These are phyloP conservation scores for Craterocephalus amniculus DNA, from an alignment of 2,797 vertebrate genomes.

Conservation along the genomic window DNA sequence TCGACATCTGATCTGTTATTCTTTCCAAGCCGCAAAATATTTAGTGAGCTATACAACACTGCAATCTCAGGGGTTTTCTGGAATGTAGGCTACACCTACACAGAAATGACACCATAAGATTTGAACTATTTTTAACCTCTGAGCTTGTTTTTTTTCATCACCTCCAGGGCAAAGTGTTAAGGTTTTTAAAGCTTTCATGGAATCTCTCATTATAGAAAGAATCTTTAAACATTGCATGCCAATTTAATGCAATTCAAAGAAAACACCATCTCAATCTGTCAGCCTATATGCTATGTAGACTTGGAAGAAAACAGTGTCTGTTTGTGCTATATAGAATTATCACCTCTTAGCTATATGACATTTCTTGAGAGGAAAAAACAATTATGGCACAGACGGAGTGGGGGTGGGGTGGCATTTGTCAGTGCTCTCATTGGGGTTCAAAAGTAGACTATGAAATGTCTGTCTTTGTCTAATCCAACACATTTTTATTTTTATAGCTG, in stretches of 20 bases:
- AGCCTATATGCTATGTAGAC: constrained; percentile 73
- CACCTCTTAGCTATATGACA: constrained; percentile 80
- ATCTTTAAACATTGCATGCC: constrained; percentile 24
- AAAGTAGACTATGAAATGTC: constrained; percentile 84
- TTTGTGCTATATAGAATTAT: constrained; percentile 81
- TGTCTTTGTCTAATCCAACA: constrained; percentile 87
- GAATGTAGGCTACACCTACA: constrained; percentile 29
- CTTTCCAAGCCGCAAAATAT: constrained; percentile 15
- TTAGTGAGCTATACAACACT: constrained; percentile 41
- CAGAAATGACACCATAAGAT: constrained; percentile 33
- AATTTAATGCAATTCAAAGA: constrained; percentile 67
- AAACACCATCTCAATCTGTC: constrained; percentile 77
- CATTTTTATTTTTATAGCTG: constrained; percentile 87
- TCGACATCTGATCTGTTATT: constrained; percentile 45
- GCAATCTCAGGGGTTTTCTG: constrained; percentile 29
- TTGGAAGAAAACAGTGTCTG: constrained; percentile 72
- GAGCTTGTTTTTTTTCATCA: constrained; percentile 4
- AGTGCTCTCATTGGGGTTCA: constrained; percentile 85
- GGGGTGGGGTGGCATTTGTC: constrained; percentile 86
- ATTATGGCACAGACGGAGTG: constrained; percentile 85
- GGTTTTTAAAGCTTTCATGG: constrained; percentile 27
- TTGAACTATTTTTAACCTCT: constrained; percentile 39
- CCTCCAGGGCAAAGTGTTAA: constrained; percentile 7
- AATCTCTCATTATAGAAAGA: constrained; percentile 32
- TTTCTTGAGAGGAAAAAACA: constrained; percentile 78